Conservation (phyloP, 2,888 invertebrate species). For the Miltochrista miniata region DNA sequence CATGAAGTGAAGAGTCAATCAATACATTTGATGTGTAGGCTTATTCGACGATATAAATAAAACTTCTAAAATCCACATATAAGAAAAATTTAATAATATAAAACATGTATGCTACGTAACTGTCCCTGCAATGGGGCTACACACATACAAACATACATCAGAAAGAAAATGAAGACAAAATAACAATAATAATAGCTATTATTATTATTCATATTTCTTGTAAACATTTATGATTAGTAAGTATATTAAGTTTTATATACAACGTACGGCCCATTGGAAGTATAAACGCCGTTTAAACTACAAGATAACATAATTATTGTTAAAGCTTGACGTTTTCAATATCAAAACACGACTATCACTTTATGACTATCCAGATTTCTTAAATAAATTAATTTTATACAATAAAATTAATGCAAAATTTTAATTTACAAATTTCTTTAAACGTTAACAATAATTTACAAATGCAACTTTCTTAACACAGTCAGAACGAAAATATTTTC, state of each 20-base stretch:
- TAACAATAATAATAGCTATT: constrained; percentile 34
- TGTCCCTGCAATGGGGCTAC: constrained; percentile 40
- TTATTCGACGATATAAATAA: constrained; percentile 40
- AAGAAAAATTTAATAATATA: constrained; percentile 80
- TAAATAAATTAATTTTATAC: constrained; percentile 7
- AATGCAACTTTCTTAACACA: constrained; percentile 11
- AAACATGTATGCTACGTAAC: constrained; percentile 71
- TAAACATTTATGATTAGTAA: constrained; percentile 58
- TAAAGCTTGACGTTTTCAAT: constrained; percentile 30
- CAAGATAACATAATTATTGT: constrained; percentile 15
- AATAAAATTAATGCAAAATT: constrained; percentile 16
- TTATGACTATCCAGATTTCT: constrained; percentile 27
- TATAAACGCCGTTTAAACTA: constrained; percentile 33
- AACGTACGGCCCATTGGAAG: constrained; percentile 37
- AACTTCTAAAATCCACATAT: constrained; percentile 63
- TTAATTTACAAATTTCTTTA: constrained; percentile 14
- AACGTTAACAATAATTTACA: constrained; percentile 23
- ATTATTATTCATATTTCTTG: constrained; percentile 40
- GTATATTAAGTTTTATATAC: constrained; percentile 54
- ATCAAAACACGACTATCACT: constrained; percentile 14
- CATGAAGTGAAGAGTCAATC: no score
- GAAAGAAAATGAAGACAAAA: constrained; percentile 42
- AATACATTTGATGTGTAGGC: no score
- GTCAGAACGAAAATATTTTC: constrained; percentile 9
- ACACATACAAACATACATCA: constrained; percentile 47